These are phyloP conservation scores for Eupithecia subfuscata DNA, from an alignment of 2,888 invertebrate species.

Conservation along the genomic window DNA sequence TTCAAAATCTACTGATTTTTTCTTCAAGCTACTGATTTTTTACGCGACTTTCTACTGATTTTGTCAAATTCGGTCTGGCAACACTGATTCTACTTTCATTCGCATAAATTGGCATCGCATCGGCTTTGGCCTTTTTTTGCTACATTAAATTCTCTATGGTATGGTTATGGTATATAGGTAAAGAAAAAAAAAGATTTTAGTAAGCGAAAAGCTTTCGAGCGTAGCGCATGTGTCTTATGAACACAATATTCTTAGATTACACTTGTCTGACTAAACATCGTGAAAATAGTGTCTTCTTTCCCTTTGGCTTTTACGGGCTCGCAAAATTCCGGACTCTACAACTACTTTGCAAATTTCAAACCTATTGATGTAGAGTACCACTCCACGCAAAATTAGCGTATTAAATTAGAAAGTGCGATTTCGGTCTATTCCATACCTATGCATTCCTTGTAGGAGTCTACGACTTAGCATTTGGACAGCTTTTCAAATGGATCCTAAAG, in stretches of 20 bases:
- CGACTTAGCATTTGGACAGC: not conserved
- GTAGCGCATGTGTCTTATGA: not conserved
- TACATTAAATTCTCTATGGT: not conserved
- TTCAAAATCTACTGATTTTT: too few species aligned
- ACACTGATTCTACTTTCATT: not conserved
- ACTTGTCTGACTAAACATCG: not conserved
- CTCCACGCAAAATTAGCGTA: not conserved
- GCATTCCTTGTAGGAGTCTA: not conserved
- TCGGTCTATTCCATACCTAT: not conserved
- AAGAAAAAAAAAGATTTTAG: not conserved
- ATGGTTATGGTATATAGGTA: not conserved
- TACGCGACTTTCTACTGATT: too few species aligned
- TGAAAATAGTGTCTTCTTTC: not conserved
- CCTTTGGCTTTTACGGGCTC: not conserved
- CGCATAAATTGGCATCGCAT: too few species aligned
- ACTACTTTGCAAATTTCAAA: not conserved
- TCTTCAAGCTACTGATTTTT: too few species aligned
- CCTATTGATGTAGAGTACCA: not conserved
- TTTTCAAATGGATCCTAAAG: conserved; percentile 24
- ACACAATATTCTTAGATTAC: not conserved
- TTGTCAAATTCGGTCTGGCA: too few species aligned
- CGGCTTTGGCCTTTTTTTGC: not conserved
- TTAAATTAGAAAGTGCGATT: conserved; percentile 5
- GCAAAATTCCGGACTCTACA: not conserved
- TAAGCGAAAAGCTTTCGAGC: not conserved